Conservation (phyloP, 2,113 vertebrate species). For the Tetrao urogallus region DNA sequence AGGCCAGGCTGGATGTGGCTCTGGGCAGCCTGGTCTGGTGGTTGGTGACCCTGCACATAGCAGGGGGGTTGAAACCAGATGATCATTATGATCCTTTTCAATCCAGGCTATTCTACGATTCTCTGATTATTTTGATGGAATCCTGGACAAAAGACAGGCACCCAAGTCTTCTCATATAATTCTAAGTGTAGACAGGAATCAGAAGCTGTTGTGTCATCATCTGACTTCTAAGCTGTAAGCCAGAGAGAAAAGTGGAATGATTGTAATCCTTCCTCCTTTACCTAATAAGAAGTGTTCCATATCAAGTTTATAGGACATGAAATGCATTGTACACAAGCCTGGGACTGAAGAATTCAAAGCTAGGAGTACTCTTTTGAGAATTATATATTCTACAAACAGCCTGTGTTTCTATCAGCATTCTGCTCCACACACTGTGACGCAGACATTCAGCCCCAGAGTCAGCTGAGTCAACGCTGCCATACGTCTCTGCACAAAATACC, state of each 20-base stretch:
- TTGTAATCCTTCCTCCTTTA: constrained; percentile 5
- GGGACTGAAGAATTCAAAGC: constrained; percentile 56
- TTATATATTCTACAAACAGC: constrained; percentile 66
- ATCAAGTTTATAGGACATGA: constrained; percentile 39
- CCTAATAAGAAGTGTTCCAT: constrained; percentile 10
- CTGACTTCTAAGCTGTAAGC: neutral
- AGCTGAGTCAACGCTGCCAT: neutral
- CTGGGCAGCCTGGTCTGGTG: no score
- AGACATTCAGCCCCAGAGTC: constrained; percentile 3
- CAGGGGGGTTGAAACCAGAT: no score
- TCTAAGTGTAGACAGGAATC: neutral
- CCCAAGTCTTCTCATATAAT: neutral
- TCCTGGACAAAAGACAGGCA: neutral
- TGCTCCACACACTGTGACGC: neutral
- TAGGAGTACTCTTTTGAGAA: constrained; percentile 51
- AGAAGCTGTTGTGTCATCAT: neutral
- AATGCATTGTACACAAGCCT: constrained; percentile 53
- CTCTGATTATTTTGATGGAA: neutral
- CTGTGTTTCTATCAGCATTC: constrained; percentile 63
- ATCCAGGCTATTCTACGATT: no score
- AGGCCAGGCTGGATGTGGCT: no score
- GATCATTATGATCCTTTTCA: no score
- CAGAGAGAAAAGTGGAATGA: constrained; percentile 5
- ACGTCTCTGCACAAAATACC: neutral
- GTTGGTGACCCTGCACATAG: no score